Evolutionary conservation across 2,113 vertebrate genomes (phyloP), one percentile per base, ranked within the genome.

Genomic region (Anhinga rufa): DNA sequence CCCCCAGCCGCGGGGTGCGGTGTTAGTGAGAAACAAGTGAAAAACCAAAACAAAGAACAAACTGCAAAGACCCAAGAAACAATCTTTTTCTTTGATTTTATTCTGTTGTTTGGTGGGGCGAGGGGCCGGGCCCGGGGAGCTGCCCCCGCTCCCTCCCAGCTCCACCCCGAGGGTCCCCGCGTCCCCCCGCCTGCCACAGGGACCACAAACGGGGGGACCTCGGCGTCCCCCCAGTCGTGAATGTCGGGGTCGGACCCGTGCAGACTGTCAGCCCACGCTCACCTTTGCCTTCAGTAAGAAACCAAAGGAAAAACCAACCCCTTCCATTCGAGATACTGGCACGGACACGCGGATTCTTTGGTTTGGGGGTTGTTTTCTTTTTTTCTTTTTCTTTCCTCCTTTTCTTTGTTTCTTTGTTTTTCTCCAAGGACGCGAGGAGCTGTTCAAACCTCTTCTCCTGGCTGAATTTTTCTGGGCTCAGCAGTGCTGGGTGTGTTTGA

Each of bases 241-340:
- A 25, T 7, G 49, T n/a, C 5, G 22, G 46, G 81, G 17, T 24
- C 6, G 28, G 86, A 32, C 92, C 94, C 60, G 60, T 61, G 95
- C 92, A 88, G 91, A 48, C 93, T 82, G 65, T 87, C 94, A 94
- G 91, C 96, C 95, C 91, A 62, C 84, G 94, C 96, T 97, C 97
- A 74, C 97, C 97, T 97, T 97, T 96, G 97, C 97, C 97, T 98
- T 98, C 98, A 97, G 95, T 95, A 86, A 95, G 96, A 98, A 98
- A 98, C 96, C 97, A 97, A 98, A 98, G 97, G 97, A 97, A 95
- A 96, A 95, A n/a, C 17, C 54, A 25, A 9, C 72, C 89, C 71
- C 78, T 65, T 38, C 51, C 60, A 7, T 9, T 29, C 16, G 10
- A 34, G 76, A 29, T 4, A 3, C 49, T 17, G 31, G 74, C 49